A percentile compares a stretch with the other conserved stretches of the same genome.
Evolutionary conservation across 2,113 vertebrate species (phyloP).

Genomic region (Leucosticte australis): DNA sequence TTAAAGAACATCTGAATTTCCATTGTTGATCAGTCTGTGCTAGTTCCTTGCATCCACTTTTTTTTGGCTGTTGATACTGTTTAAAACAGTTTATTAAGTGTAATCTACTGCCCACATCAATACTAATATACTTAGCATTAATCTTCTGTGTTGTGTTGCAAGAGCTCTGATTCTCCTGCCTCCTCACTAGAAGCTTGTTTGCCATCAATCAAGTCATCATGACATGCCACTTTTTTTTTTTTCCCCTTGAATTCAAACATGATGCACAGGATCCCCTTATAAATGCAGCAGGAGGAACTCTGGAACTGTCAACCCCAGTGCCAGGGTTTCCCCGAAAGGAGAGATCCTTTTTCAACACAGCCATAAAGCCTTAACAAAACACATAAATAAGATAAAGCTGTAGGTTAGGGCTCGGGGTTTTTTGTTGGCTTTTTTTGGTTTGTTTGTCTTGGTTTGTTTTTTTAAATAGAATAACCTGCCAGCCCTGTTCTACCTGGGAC

Average conservation of each 20-base stretch:
- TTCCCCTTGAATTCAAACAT: neutral
- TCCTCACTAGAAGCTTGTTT: neutral
- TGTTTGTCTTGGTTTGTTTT: neutral
- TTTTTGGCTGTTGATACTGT: neutral
- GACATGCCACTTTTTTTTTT: neutral
- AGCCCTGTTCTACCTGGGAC: neutral
- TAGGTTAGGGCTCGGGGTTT: neutral
- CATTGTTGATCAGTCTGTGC: neutral
- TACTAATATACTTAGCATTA: neutral
- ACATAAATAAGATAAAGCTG: neutral
- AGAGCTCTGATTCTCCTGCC: neutral
- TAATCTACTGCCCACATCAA: neutral
- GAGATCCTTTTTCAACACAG: neutral
- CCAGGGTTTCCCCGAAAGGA: neutral
- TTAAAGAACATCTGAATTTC: neutral
- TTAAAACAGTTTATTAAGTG: constrained; percentile 8
- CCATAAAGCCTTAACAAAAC: neutral
- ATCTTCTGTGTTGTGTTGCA: neutral
- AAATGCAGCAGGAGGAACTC: neutral
- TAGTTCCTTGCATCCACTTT: neutral
- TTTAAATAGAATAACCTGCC: neutral
- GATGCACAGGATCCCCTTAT: neutral
- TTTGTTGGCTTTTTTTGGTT: neutral
- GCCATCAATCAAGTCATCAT: neutral
- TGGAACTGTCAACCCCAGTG: neutral